Conservation (phyloP, 2,797 vertebrate genomes). For the Mareca penelope region DNA sequence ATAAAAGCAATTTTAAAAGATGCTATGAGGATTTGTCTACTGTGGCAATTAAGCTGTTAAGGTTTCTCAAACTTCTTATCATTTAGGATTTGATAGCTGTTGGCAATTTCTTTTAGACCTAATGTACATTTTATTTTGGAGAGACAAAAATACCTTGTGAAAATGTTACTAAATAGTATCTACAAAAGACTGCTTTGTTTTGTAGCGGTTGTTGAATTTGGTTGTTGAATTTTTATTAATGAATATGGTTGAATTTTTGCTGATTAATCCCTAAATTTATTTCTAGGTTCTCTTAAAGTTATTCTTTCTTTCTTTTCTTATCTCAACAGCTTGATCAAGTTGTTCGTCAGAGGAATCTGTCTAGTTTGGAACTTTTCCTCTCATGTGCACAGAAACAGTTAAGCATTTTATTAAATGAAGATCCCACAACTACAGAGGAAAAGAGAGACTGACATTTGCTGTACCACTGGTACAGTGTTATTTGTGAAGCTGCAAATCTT, state of each 20-base stretch:
- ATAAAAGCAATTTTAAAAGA: background rate
- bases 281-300: background rate
- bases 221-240: background rate
- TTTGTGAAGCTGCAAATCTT: slow-evolving; percentile 28
- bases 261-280: background rate
- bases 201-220: background rate
- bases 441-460: background rate
- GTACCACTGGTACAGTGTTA: background rate
- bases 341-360: slow-evolving; percentile 78
- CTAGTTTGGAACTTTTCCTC: slow-evolving; percentile 83
- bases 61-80: background rate
- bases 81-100: background rate
- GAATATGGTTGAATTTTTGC: background rate
- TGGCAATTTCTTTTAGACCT: background rate
- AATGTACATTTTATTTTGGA: background rate
- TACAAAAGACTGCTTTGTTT: background rate
- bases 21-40: background rate
- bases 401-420: slow-evolving; percentile 75
- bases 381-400: slow-evolving; percentile 85
- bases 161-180: background rate
- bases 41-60: background rate
- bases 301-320: background rate
- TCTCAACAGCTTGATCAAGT: slow-evolving; percentile 78
- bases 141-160: background rate
- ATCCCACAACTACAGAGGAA: slow-evolving; percentile 54